Percentiles rank a stretch among this genome's conserved stretches.
phyloP scores from a whole-genome alignment of 2,113 vertebrate genomes.

The Lontra canadensis region DNA sequence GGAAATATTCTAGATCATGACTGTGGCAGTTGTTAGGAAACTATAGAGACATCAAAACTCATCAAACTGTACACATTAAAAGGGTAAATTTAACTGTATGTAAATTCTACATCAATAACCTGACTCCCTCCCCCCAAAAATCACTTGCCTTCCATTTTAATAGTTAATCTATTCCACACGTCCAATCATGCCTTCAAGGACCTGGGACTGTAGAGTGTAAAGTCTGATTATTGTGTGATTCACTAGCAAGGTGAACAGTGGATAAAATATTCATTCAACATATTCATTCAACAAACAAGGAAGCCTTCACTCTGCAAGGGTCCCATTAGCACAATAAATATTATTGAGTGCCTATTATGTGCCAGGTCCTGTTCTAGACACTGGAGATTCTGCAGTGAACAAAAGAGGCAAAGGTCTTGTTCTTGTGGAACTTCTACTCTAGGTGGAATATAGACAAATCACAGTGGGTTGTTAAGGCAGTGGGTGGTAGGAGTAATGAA shows the following conservation, averaged over 20 bases:
- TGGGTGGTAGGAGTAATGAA: neutral
- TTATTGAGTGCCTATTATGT: neutral
- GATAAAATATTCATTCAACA: neutral
- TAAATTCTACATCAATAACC: slow-evolving; percentile 1
- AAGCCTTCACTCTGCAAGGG: neutral
- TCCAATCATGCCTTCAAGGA: neutral
- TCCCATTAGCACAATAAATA: neutral
- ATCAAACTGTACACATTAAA: neutral
- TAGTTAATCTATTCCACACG: neutral
- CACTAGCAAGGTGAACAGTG: neutral
- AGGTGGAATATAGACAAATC: neutral
- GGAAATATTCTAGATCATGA: neutral
- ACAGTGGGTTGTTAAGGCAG: neutral
- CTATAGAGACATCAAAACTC: neutral
- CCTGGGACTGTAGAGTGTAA: neutral
- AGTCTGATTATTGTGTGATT: neutral
- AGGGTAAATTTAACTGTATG: neutral
- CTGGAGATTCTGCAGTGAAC: neutral
- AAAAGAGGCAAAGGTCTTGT: neutral
- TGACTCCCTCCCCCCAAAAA: neutral
- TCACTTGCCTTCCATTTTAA: neutral
- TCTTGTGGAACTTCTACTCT: neutral
- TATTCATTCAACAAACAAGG: neutral
- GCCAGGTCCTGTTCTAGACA: neutral
- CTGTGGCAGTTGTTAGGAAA: neutral